Evolutionary conservation across 1,140 invertebrate species (phyloP), one percentile per base, ranked within the genome.

Genomic region (Limonius californicus): DNA sequence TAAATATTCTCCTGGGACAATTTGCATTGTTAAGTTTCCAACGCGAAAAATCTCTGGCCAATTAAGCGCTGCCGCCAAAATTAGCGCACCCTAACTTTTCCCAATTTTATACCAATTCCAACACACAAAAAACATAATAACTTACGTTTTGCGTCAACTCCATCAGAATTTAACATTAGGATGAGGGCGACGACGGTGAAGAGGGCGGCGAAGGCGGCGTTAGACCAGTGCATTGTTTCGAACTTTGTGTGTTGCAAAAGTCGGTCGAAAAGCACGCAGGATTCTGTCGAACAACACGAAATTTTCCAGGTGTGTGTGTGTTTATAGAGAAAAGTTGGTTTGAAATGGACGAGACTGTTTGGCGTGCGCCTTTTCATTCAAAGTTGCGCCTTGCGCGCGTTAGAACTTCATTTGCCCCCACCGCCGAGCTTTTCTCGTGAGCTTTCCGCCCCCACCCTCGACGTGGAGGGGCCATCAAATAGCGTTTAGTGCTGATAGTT

Each of bases 321-420:
- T 50, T 27, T 21, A 55, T 55, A 23, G 54, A 14, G 20, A 30
- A 32, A 32, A 30, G 54, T 23, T 50, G 56, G 21, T 65, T 65
- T 58, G 43, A 65, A 65, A 65, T 65, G 64, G 32, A 55, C 30
- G 59, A 59, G 53, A 30, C 23, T 50, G 42, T 59, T 65, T 65
- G 16, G 56, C 47, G 59, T 30, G 30, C 23, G 59, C 55, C 64
- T 65, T 65, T 65, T 65, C 64, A 65, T 65, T 65, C 59, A 61
- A 61, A 61, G 47, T 59, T 43, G 50, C 43, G 62, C 50, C 62
- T 59, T 58, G 62, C 62, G 56, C 62, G 56, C 30, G 15, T 14
- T 43, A 45, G 9, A n/a, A 11, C 47, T 11, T 58, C 43, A 7
- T 4, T 18, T 18, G 4, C 43, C 43, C 43, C 43, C n/a, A n/a